phyloP scores from a whole-genome alignment of 2,888 invertebrate species.

The Galerucella calmariensis region DNA sequence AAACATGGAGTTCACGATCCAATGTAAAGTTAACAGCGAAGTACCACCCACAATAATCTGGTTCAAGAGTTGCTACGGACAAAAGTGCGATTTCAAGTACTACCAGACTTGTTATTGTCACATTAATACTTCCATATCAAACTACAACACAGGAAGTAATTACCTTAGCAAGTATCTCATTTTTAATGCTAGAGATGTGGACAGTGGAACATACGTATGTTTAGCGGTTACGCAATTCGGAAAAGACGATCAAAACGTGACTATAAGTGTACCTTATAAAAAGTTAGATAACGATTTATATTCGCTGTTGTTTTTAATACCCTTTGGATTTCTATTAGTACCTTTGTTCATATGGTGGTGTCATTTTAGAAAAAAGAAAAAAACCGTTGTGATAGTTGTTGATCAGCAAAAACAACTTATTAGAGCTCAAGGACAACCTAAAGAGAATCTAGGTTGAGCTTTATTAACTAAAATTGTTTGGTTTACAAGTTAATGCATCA shows the following conservation, averaged over 20 bases:
- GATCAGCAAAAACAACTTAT: slow-evolving; percentile 50
- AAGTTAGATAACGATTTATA: slow-evolving; percentile 49
- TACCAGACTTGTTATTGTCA: slow-evolving; percentile 56
- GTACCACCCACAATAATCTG: slow-evolving; percentile 59
- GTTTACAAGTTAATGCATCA: no score
- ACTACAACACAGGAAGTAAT: slow-evolving; percentile 53
- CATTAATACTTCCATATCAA: slow-evolving; percentile 49
- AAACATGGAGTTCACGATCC: slow-evolving; percentile 58
- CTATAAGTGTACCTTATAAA: slow-evolving; percentile 52
- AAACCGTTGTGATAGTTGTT: slow-evolving; percentile 38
- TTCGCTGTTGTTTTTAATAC: slow-evolving; percentile 59
- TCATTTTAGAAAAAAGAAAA: slow-evolving; percentile 57
- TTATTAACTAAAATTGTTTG: no score
- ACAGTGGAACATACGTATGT: slow-evolving; percentile 61
- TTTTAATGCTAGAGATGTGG: slow-evolving; percentile 55
- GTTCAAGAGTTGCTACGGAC: slow-evolving; percentile 59
- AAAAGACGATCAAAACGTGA: slow-evolving; percentile 55
- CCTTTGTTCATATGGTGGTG: slow-evolving; percentile 59
- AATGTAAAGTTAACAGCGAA: slow-evolving; percentile 60
- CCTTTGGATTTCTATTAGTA: slow-evolving; percentile 56
- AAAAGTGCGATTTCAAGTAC: slow-evolving; percentile 56
- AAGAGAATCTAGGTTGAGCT: slow-evolving; percentile 30
- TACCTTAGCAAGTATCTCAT: slow-evolving; percentile 61
- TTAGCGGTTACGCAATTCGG: slow-evolving; percentile 59
- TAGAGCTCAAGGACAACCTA: slow-evolving; percentile 39